These are phyloP conservation scores for Phaonia tiefii DNA, from an alignment of 2,888 invertebrate genomes.

Conservation along the genomic window DNA sequence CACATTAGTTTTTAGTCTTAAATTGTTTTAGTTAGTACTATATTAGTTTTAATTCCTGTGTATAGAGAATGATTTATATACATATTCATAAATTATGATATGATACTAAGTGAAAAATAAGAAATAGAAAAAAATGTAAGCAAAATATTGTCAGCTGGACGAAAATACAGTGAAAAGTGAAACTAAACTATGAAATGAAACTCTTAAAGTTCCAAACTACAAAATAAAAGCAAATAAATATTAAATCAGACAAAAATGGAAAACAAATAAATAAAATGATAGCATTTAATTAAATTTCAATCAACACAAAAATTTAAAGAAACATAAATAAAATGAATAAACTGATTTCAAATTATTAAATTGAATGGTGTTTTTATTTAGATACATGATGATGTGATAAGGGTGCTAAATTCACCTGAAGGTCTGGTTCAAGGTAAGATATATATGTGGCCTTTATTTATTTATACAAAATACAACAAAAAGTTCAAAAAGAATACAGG, in stretches of 20 bases:
- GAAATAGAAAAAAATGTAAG: too few relatives aligned
- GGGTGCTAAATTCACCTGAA: too few relatives aligned
- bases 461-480: too few relatives aligned
- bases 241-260: slow-evolving; percentile 40
- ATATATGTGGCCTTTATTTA: too few relatives aligned
- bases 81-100: neutral
- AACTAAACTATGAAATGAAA: slow-evolving; percentile 69
- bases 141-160: neutral
- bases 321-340: slow-evolving; percentile 45
- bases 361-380: slow-evolving; percentile 51
- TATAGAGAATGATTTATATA: neutral
- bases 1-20: neutral
- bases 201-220: slow-evolving; percentile 70
- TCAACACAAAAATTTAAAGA: slow-evolving; percentile 62
- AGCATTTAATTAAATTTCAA: slow-evolving; percentile 68
- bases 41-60: too few relatives aligned
- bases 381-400: neutral
- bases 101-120: too few relatives aligned
- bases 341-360: slow-evolving; percentile 34
- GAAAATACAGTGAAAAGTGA: slow-evolving; percentile 25
- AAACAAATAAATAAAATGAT: slow-evolving; percentile 60
- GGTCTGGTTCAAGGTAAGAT: too few relatives aligned
- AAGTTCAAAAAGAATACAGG: too few relatives aligned
- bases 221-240: slow-evolving; percentile 66
- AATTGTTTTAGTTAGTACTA: slow-evolving; percentile 26